Evolutionary conservation across 2,888 invertebrate species (phyloP), one percentile per base, ranked within the genome.

Genomic region (Caenorhabditis becei): DNA sequence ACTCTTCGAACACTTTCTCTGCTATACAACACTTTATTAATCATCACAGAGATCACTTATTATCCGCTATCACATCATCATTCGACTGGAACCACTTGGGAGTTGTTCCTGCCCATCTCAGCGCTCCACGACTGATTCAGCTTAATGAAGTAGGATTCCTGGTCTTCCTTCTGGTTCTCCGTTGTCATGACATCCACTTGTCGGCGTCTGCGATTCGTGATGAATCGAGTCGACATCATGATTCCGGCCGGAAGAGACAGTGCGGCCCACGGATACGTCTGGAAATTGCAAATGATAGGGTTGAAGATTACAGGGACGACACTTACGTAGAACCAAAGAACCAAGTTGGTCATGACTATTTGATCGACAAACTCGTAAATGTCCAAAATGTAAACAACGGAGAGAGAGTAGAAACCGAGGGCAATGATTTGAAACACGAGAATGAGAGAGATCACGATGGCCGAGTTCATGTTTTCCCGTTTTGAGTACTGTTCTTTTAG

Each of bases 281-380:
- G 66, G 7, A 66, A 66, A 18, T 10, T 20, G 18, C 2, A 18
- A 47, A 20, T 47, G 2, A 10, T 3, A 18, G 47, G 20, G 3
- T n/a, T n/a, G 2, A 11, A 16, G 16, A 16, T 10, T 5, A 41
- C 2, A 41, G 16, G 14, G 41, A 41, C 8, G 16, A 14, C 4
- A n/a, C 58, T 59, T 26, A 69, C 69, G 18, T 69, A 69, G 16
- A 44, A 49, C 58, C 59, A 69, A 18, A 69, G 69, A 8, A 69
- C 54, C 7, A 44, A 16, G 24, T 49, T 49, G 10, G 32, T 24
- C 32, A 24, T 2, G 49, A 59, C 32, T 10, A 32, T 16, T 14
- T 47, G 41, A 7, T 59, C 49, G 11, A 59, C 20, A 7, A 11
- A 18, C 10, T 32, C 23, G 23, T 49, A 49, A n/a, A 58, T 28